Evolutionary conservation across 2,888 invertebrate genomes (phyloP).

Genomic region (Diarsia brunnea): DNA sequence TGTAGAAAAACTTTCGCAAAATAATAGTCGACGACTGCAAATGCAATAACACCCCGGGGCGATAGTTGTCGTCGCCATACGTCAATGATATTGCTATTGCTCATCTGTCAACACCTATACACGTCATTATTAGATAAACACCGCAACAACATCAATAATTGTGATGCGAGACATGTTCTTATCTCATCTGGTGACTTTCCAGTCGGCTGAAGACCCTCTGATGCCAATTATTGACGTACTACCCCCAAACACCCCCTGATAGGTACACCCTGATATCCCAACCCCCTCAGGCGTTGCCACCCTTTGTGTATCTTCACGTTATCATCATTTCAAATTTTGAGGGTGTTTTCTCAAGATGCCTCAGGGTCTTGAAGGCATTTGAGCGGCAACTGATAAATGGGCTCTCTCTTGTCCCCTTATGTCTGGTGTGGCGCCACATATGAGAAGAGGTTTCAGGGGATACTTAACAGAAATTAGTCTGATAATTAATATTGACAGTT

Average conservation of each 20-base stretch:
- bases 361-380: constrained; percentile 46
- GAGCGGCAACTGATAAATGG: constrained; percentile 53
- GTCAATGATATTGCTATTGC: background rate
- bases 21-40: no score
- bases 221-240: constrained; percentile 48
- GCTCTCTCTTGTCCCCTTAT: background rate
- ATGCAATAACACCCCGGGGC: background rate
- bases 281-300: constrained; percentile 35
- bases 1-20: no score
- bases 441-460: no score
- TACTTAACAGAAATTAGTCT: no score
- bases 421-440: background rate
- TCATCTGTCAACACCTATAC: background rate
- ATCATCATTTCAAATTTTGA: constrained; percentile 50
- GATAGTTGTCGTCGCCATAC: background rate
- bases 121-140: constrained; percentile 16
- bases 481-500: no score
- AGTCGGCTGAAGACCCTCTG: constrained; percentile 61
- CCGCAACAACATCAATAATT: constrained; percentile 20
- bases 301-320: constrained; percentile 40
- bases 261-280: constrained; percentile 5
- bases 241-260: constrained; percentile 14
- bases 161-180: constrained; percentile 45
- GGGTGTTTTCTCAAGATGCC: constrained; percentile 53
- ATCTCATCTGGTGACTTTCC: constrained; percentile 57